Evolutionary conservation across 1,140 invertebrate species (phyloP).

Genomic region (Atta cephalotes): DNA sequence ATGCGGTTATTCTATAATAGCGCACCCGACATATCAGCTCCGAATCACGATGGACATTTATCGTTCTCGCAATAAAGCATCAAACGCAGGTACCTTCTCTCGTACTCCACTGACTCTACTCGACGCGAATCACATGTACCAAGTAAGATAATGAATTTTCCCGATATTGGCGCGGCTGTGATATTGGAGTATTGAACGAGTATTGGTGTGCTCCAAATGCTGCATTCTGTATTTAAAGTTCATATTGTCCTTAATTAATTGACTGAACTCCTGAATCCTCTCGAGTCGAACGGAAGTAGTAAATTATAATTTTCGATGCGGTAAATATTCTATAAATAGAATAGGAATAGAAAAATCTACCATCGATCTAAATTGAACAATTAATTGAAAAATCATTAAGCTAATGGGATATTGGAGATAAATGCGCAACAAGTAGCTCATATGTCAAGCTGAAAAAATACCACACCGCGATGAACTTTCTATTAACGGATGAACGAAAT

Average conservation of each 20-base stretch:
- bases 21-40: constrained; percentile 1
- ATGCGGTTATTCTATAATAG: constrained; percentile 36
- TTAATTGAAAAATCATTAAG: constrained; percentile 49
- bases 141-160: constrained; percentile 45
- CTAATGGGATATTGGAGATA: constrained; percentile 34
- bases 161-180: not conserved
- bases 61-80: constrained; percentile 52
- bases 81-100: constrained; percentile 27
- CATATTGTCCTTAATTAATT: not conserved
- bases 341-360: constrained; percentile 5
- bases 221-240: constrained; percentile 27
- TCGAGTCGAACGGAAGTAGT: not conserved
- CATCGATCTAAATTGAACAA: not conserved
- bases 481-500: constrained; percentile 35
- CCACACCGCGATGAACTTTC: constrained; percentile 26
- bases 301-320: not conserved
- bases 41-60: constrained; percentile 52
- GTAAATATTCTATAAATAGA: not conserved
- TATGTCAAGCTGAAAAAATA: constrained; percentile 40
- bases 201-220: not conserved
- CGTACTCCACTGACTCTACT: too few species aligned
- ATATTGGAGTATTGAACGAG: too few species aligned
- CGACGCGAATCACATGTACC: not conserved
- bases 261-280: not conserved
- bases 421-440: constrained; percentile 58